phyloP scores from a whole-genome alignment of 2,797 vertebrate genomes.

The Scolopax rusticola region DNA sequence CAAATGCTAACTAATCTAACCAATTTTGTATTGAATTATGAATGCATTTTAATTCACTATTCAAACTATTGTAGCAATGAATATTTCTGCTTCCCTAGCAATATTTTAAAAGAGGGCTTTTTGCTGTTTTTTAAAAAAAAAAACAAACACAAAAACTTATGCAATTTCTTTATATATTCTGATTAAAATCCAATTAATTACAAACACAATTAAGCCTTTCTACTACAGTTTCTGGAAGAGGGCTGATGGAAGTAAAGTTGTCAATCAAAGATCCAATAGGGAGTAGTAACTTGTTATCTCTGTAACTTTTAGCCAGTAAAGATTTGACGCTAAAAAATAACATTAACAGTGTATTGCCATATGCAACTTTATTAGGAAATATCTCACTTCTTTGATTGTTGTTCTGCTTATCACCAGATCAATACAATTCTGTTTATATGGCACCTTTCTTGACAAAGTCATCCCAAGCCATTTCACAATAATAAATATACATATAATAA shows the following conservation, averaged over 20 bases:
- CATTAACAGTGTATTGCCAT: not conserved
- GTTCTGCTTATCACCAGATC: conserved; percentile 56
- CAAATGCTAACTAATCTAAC: conserved; percentile 73
- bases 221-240: conserved; percentile 28
- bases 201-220: conserved; percentile 65
- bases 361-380: conserved; percentile 62
- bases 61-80: conserved; percentile 57
- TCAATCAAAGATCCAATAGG: conserved; percentile 42
- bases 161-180: conserved; percentile 59
- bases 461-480: conserved; percentile 27
- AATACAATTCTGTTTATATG: conserved; percentile 49
- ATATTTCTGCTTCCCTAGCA: conserved; percentile 58
- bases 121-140: not conserved
- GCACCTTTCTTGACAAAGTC: conserved; percentile 39
- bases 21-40: conserved; percentile 65
- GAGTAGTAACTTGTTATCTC: conserved; percentile 4
- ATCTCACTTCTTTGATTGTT: conserved; percentile 54
- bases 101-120: conserved; percentile 16
- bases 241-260: conserved; percentile 16
- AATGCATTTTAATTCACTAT: conserved; percentile 73
- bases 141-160: not conserved
- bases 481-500: conserved; percentile 63
- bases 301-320: conserved; percentile 46
- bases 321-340: not conserved
- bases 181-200: conserved; percentile 75